Base-by-base conservation (phyloP, 2,113 vertebrate genomes). In the Acanthisitta chloris region DNA sequence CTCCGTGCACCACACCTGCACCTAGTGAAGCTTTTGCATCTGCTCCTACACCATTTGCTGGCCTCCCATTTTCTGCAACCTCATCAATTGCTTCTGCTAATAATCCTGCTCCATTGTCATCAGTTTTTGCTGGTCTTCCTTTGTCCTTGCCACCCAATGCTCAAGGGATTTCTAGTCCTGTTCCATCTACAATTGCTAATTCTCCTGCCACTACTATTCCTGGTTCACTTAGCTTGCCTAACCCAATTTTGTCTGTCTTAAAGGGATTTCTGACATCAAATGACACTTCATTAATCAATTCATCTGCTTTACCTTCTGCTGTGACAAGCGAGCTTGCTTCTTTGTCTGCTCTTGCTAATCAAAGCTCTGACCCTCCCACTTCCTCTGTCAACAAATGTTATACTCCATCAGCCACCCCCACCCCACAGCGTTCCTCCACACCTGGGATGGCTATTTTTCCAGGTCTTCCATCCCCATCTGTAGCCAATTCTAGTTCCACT, bases 351-450 rank as follows among this genome's bases (percentile, higher is more conserved):
- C 97, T 98, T 64, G 82, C 98, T 90, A 98, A 94, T 83, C 98
- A 97, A 82, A 97, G 51, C 81, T 81, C 97, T 12, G 98, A 98
- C 40, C 33, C 97, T 49, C 54, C 96, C 28, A 94, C 95, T 42
- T 96, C 98, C 31, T 98, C 98, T 34, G 96, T 99, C 74, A 99
- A 97, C 95, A 98, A 99, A 85, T 98, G 98, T 97, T 99, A 98
- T 83, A 98, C 98, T 62, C 98, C 99, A 14, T 97, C 98, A n/a
- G 98, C 98, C 70, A 94, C 96, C 9, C 97, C 98, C 10, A 81
- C 98, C 49, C 79, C 98, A 17, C 98, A 98, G 62, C 97, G 97
- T 79, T 97, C 98, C n/a, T 98, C 98, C 59, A 98, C 98, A 45
- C 98, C 98, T 0, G 97, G 92, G 14, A 86, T 98, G 88, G 98